These are phyloP conservation scores for Oplegnathus fasciatus DNA, from an alignment of 2,113 vertebrate genomes.

Conservation along the genomic window DNA sequence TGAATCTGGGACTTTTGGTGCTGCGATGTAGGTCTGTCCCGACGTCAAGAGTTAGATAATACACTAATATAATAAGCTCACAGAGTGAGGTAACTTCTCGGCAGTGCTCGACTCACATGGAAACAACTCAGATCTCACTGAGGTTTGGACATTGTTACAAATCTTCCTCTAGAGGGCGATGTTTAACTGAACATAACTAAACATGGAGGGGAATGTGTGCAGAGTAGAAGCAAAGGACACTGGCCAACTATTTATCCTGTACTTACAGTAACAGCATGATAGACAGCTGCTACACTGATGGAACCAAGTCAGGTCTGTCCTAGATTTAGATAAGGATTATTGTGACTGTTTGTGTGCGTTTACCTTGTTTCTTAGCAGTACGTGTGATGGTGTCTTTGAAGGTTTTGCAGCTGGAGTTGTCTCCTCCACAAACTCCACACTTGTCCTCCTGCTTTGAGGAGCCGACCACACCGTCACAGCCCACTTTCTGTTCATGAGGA, in stretches of 20 bases:
- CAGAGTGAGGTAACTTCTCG: slow-evolving; percentile 32
- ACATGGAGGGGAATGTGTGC: background rate
- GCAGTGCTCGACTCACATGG: slow-evolving; percentile 37
- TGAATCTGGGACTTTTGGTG: slow-evolving; percentile 22
- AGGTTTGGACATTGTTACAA: slow-evolving; percentile 17
- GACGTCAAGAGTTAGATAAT: slow-evolving; percentile 41
- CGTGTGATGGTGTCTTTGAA: slow-evolving; percentile 93
- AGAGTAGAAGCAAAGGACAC: background rate
- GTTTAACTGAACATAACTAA: slow-evolving; percentile 51
- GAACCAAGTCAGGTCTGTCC: background rate
- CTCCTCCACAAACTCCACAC: slow-evolving; percentile 95
- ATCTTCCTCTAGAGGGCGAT: slow-evolving; percentile 72
- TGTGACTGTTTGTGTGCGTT: slow-evolving; percentile 1
- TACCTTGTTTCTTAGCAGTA: slow-evolving; percentile 91
- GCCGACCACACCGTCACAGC: slow-evolving; percentile 95
- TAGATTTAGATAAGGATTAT: background rate
- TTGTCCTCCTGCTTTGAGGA: slow-evolving; percentile 96
- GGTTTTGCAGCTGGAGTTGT: slow-evolving; percentile 95
- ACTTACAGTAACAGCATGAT: background rate
- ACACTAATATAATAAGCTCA: slow-evolving; percentile 26
- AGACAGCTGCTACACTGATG: background rate
- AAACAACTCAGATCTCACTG: slow-evolving; percentile 20
- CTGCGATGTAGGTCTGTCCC: slow-evolving; percentile 15
- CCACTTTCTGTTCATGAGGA: slow-evolving; percentile 90
- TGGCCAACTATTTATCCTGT: slow-evolving; percentile 20